A percentile compares a stretch with the other conserved stretches of the same genome.
These are phyloP conservation scores for Microctenopoma lineatum DNA, from an alignment of 2,797 vertebrate species.

Conservation along the genomic window DNA sequence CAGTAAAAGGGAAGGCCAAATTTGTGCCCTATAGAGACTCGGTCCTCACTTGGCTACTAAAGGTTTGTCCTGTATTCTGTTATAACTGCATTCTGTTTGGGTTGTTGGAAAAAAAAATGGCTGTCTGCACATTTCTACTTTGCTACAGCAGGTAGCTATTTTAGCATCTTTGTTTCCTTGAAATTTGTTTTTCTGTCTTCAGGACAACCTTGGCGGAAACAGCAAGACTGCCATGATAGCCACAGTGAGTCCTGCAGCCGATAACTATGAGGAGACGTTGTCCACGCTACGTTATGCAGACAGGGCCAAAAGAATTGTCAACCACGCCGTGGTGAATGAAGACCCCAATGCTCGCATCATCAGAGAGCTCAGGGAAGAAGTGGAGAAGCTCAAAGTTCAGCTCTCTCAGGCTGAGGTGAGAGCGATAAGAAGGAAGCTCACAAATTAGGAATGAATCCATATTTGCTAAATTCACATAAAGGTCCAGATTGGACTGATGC, in stretches of 20 bases:
- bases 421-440: neutral
- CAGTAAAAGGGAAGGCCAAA: slow-evolving; percentile 94
- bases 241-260: slow-evolving; percentile 95
- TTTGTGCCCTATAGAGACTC: slow-evolving; percentile 99
- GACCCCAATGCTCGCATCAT: slow-evolving; percentile 98
- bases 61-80: slow-evolving; percentile 80
- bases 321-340: slow-evolving; percentile 96
- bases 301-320: slow-evolving; percentile 96
- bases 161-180: neutral
- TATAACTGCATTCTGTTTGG: neutral
- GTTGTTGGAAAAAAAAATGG: neutral
- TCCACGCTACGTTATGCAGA: slow-evolving; percentile 96
- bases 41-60: slow-evolving; percentile 98
- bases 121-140: neutral
- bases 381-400: slow-evolving; percentile 95
- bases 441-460: neutral
- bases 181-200: slow-evolving; percentile 22
- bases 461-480: slow-evolving; percentile 1
- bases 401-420: slow-evolving; percentile 96
- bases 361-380: slow-evolving; percentile 94
- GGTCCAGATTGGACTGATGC: neutral
- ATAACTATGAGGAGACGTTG: slow-evolving; percentile 98
- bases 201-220: slow-evolving; percentile 98
- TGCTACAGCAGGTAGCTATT: neutral
- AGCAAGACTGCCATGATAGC: slow-evolving; percentile 99